These are phyloP conservation scores for Napeogenes inachia DNA, from an alignment of 2,888 invertebrate genomes.

Conservation along the genomic window DNA sequence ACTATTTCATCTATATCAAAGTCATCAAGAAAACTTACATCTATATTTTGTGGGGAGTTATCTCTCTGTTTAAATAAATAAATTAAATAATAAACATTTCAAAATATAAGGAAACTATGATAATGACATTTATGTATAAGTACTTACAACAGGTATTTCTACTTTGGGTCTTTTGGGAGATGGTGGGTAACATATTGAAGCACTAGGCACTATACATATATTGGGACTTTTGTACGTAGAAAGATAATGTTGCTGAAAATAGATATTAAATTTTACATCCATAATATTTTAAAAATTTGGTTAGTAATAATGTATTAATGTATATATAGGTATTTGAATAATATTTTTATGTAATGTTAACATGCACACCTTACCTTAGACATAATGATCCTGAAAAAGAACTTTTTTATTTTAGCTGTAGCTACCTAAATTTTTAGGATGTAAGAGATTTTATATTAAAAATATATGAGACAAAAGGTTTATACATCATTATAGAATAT, in stretches of 20 bases:
- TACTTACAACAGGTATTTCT: conserved; percentile 14
- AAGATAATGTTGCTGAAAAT: conserved; percentile 25
- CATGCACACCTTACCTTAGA: neutral
- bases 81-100: neutral
- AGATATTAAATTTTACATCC: neutral
- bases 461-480: too few species aligned
- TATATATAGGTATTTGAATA: too few species aligned
- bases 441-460: too few species aligned
- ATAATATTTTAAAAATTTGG: neutral
- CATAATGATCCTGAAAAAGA: neutral
- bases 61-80: conserved; percentile 11
- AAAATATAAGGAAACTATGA: neutral
- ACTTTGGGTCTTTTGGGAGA: conserved; percentile 30
- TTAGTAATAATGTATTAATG: too few species aligned
- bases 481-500: too few species aligned
- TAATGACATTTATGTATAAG: neutral
- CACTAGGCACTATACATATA: conserved; percentile 39
- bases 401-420: neutral
- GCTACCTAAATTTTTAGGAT: neutral
- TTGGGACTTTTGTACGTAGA: conserved; percentile 39
- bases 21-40: conserved; percentile 60
- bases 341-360: too few species aligned
- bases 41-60: conserved; percentile 32
- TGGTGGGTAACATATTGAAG: conserved; percentile 23
- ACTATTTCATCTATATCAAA: conserved; percentile 60